A percentile compares a stretch with the other conserved stretches of the same genome.
These are phyloP conservation scores for Microtus pennsylvanicus DNA, from an alignment of 2,113 vertebrate species.

Conservation along the genomic window DNA sequence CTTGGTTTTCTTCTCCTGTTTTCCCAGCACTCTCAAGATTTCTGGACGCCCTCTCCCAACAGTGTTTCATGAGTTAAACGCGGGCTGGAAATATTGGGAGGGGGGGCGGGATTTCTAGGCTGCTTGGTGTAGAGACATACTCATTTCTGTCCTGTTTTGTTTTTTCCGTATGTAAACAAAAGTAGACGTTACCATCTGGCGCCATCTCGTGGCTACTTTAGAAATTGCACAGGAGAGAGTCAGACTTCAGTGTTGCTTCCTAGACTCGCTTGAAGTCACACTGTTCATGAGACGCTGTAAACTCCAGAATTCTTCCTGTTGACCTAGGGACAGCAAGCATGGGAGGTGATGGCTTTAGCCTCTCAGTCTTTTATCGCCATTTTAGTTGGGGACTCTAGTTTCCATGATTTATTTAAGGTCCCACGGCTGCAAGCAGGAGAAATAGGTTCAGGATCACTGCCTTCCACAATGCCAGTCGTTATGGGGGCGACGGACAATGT, in stretches of 20 bases:
- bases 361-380: not conserved
- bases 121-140: not conserved
- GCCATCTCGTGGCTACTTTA: slow-evolving; percentile 81
- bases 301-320: not conserved
- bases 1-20: not conserved
- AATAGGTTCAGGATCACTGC: not conserved
- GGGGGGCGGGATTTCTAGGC: not conserved
- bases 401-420: not conserved
- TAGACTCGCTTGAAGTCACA: not conserved
- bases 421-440: not conserved
- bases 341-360: not conserved
- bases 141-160: not conserved
- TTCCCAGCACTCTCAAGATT: slow-evolving; percentile 18
- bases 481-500: not conserved
- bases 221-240: slow-evolving; percentile 70
- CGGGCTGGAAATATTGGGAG: not conserved
- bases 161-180: not conserved
- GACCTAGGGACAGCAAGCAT: not conserved
- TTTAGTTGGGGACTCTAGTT: not conserved
- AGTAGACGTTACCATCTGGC: slow-evolving; percentile 70
- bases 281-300: not conserved
- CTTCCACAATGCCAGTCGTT: not conserved
- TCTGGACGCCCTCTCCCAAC: not conserved
- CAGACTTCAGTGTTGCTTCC: not conserved
- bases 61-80: not conserved